Conservation (phyloP, 2,888 invertebrate genomes). For the Neuroscelio doddi region DNA sequence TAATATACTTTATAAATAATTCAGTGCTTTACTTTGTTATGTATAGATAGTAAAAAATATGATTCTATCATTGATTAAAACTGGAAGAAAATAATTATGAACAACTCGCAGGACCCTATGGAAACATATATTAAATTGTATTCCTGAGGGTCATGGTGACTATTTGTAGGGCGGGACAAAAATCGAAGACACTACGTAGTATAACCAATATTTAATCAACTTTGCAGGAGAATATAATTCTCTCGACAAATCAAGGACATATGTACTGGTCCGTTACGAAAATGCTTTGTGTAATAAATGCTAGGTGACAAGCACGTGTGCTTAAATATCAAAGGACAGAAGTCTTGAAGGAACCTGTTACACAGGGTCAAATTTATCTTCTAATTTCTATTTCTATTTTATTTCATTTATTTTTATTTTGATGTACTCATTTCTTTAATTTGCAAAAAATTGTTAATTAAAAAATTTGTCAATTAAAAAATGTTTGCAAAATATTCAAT, state of each 20-base stretch:
- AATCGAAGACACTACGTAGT: constrained; percentile 31
- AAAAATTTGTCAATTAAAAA: too few relatives aligned
- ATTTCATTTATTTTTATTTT: too few relatives aligned
- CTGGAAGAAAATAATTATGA: constrained; percentile 37
- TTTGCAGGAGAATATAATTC: constrained; percentile 68
- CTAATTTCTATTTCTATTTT: neutral
- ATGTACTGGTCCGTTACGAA: constrained; percentile 59
- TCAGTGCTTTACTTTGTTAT: too few relatives aligned
- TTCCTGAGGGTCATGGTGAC: constrained; percentile 53
- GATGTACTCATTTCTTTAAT: too few relatives aligned
- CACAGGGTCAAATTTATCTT: constrained; percentile 21
- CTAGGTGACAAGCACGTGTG: too few relatives aligned
- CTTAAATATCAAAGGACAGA: too few relatives aligned
- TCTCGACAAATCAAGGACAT: constrained; percentile 70
- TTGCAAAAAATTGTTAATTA: too few relatives aligned
- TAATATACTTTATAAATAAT: too few relatives aligned
- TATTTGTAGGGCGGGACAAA: constrained; percentile 27
- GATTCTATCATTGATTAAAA: too few relatives aligned
- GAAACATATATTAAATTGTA: constrained; percentile 56
- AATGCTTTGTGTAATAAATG: too few relatives aligned
- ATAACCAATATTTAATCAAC: constrained; percentile 70
- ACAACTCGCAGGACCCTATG: constrained; percentile 5
- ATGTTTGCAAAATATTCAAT: too few relatives aligned
- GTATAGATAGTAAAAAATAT: too few relatives aligned
- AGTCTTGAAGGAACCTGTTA: constrained; percentile 20